phyloP scores from a whole-genome alignment of 2,113 vertebrate genomes.

The Crypturellus undulatus region DNA sequence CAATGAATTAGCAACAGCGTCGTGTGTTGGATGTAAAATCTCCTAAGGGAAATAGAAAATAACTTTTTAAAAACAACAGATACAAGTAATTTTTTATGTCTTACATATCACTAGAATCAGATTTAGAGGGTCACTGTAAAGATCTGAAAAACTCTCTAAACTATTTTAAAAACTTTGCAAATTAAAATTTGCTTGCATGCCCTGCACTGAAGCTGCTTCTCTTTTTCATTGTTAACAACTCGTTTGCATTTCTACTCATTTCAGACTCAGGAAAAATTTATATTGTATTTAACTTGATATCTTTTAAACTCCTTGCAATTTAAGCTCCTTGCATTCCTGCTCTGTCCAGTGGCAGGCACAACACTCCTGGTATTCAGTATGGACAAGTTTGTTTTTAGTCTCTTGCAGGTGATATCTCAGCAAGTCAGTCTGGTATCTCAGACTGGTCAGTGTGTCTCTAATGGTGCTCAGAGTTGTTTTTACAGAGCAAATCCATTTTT shows the following conservation, averaged over 20 bases:
- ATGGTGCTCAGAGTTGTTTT: not conserved
- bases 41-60: not conserved
- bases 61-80: not conserved
- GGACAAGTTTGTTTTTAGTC: not conserved
- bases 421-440: not conserved
- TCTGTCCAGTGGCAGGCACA: no score
- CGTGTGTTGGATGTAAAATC: not conserved
- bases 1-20: not conserved
- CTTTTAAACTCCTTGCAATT: no score
- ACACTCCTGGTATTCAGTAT: not conserved
- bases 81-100: not conserved
- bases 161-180: no score
- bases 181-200: no score
- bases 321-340: no score
- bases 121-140: not conserved
- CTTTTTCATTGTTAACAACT: no score
- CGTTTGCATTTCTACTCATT: no score
- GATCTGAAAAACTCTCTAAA: no score
- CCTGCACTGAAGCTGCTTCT: no score
- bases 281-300: no score
- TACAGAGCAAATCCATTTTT: conserved; percentile 36
- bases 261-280: no score
- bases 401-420: not conserved
- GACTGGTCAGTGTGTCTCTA: not conserved
- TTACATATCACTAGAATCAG: not conserved